Evolutionary conservation across 2,888 invertebrate species (phyloP).

Genomic region (Aleiodes leptofemur): DNA sequence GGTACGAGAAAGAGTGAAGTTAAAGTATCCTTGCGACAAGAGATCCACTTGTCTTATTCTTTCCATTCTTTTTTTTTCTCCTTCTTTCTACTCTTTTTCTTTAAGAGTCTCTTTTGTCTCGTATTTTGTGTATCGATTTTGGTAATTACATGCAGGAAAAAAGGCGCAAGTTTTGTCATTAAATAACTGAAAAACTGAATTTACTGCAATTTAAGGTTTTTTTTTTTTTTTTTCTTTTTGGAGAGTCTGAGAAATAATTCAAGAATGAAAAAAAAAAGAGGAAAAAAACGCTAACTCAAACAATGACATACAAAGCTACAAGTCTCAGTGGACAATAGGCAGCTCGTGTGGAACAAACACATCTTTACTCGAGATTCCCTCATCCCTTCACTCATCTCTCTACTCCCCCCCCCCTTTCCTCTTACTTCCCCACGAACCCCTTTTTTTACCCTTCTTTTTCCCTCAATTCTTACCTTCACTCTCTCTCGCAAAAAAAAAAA

Average conservation of each 20-base stretch:
- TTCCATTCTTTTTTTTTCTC: slow-evolving; percentile 40
- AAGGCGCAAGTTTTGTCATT: background rate
- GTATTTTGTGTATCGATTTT: slow-evolving; percentile 14
- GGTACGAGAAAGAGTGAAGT: slow-evolving; percentile 45
- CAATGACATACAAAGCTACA: slow-evolving; percentile 14
- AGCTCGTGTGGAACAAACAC: slow-evolving; percentile 73
- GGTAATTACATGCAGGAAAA: background rate
- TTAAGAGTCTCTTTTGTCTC: slow-evolving; percentile 4
- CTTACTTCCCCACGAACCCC: no score
- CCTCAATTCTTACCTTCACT: slow-evolving; percentile 34
- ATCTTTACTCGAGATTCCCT: slow-evolving; percentile 61
- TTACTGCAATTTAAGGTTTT: no score
- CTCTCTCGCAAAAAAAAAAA: slow-evolving; percentile 26
- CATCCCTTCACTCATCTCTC: slow-evolving; percentile 28
- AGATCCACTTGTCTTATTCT: slow-evolving; percentile 54
- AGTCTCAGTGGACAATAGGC: slow-evolving; percentile 71
- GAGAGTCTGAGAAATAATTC: no score
- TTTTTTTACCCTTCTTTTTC: background rate
- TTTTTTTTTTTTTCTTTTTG: no score
- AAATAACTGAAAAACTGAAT: no score
- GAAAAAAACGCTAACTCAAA: slow-evolving; percentile 10
- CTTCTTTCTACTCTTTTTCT: slow-evolving; percentile 34
- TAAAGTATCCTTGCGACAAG: slow-evolving; percentile 57
- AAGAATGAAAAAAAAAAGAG: background rate
- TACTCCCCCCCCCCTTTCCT: slow-evolving; percentile 33